Evolutionary conservation across 2,113 vertebrate genomes (phyloP), one percentile per base, ranked within the genome.

Genomic region (Corythaeola cristata): DNA sequence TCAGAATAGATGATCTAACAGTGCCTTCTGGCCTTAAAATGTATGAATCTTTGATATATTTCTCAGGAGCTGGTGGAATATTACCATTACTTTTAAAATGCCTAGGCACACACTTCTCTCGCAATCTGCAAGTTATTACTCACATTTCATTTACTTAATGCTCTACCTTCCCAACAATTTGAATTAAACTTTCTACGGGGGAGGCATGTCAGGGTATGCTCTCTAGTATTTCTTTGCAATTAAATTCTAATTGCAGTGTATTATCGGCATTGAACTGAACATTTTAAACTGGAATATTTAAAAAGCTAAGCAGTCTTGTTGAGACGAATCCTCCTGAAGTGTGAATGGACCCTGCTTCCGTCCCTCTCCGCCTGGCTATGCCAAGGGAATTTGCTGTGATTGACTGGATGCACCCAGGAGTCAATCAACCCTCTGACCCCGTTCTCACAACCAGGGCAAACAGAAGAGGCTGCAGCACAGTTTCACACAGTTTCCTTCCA

Each of bases 1-100:
- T 95, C 96, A 97, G 89, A 89, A 87, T 6, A 94, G 66, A 95
- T 94, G 95, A 97, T 97, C 94, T 97, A 96, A 89, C 77, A 85
- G 77, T 89, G 89, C 94, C 95, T 95, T 89, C 89, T 73, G 91
- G 97, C 81, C 93, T 88, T 93, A 97, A 95, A 95, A 83, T 59
- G 84, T 88, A 88, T 63, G 55, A 69, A 91, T 79, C 91, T 95
- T 96, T 96, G 91, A 95, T 95, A 91, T 66, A 93, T 93, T 89
- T 71, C 93, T 92, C 85, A 67, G 85, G 85, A 96, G 71, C 84
- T 67, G 84, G 74, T 83, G 27, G 90, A 95, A 85, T 89, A 96
- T 89, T 91, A 88, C 66, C 26, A 59, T 77, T 59, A 73, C 84
- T 90, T 94, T 69, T 85, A 80, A 97, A 97, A 91, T 67, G 91